phyloP scores from a whole-genome alignment of 2,113 vertebrate species.

The Lampris incognitus region DNA sequence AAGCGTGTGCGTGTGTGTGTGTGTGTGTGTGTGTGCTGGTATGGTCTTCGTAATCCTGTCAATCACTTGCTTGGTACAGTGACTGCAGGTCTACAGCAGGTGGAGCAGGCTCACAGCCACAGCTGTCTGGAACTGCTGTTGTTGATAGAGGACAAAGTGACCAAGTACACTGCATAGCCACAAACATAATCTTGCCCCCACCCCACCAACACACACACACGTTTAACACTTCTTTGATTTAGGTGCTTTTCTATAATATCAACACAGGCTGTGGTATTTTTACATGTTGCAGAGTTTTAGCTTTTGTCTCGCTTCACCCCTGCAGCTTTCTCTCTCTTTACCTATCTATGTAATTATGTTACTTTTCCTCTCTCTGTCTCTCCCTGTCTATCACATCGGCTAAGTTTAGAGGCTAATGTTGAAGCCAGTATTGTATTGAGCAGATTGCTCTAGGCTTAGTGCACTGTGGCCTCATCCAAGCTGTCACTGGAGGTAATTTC shows the following conservation, averaged over 20 bases:
- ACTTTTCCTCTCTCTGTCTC: constrained; percentile 24
- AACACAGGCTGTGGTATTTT: too few species aligned
- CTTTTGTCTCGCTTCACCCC: constrained; percentile 11
- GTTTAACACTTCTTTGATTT: neutral
- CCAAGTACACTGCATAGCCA: neutral
- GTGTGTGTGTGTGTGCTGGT: neutral
- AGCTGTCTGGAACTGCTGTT: too few species aligned
- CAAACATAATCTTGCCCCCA: neutral
- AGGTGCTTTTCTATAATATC: too few species aligned
- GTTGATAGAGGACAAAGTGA: too few species aligned
- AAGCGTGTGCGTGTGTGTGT: too few species aligned
- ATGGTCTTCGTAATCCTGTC: neutral
- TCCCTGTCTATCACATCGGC: constrained; percentile 47
- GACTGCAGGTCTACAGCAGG: neutral
- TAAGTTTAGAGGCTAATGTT: constrained; percentile 55
- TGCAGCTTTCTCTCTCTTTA: constrained; percentile 32
- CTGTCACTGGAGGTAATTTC: constrained; percentile 66
- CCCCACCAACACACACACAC: neutral
- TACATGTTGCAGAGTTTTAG: too few species aligned
- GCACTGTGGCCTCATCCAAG: constrained; percentile 39
- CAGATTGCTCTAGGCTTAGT: constrained; percentile 60
- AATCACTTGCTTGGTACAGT: neutral
- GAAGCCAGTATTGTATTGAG: constrained; percentile 58
- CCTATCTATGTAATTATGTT: constrained; percentile 69
- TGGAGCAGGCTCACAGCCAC: neutral